Base-by-base conservation (phyloP, 2,113 vertebrate genomes). In the Lepus americanus region DNA sequence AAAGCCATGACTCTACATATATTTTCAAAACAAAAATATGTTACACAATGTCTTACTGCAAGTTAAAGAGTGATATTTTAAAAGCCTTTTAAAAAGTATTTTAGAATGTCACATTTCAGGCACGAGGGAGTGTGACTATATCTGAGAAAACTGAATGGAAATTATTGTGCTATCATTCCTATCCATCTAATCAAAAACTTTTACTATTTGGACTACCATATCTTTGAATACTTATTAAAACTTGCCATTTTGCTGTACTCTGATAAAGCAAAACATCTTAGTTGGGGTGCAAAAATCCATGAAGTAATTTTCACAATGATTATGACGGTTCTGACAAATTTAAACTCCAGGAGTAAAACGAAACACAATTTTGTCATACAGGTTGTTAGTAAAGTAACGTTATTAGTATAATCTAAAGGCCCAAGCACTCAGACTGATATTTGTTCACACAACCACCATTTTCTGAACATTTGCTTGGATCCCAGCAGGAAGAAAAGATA, bases 1-100 rank as follows among this genome's bases (percentile, higher is more conserved):
- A 97, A 96, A 96, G 92, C 89, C 79, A 81, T 90, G 94, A 95
- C 83, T 96, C 89, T 90, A 89, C 95, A 96, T 95, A 94, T 94
- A 97, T 92, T 97, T 97, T 97, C 91, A 96, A 97, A 97, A 97
- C 72, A 97, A 96, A 95, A 93, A 92, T 84, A 74, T 96, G 82
- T 96, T 97, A 87, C 92, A 94, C 90, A 96, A 90, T 96, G 69
- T 87, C 36, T 92, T 96, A 84, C 86, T 76, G 67, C 51, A 85
- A 64, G 90, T 92, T 84, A 79, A 90, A 95, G 67, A 93, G 29
- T 85, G 20, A 59, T 70, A 61, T 63, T 95, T 67, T 72, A 76
- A 91, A 80, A 9, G 25, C 9, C 23, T 83, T 94, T 94, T n/a
- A 31, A 86, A 94, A 87, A 89, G 51, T 80, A 27, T 86, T 97